These are phyloP conservation scores for Pagetopsis macropterus DNA, from an alignment of 2,797 vertebrate species.

Conservation along the genomic window DNA sequence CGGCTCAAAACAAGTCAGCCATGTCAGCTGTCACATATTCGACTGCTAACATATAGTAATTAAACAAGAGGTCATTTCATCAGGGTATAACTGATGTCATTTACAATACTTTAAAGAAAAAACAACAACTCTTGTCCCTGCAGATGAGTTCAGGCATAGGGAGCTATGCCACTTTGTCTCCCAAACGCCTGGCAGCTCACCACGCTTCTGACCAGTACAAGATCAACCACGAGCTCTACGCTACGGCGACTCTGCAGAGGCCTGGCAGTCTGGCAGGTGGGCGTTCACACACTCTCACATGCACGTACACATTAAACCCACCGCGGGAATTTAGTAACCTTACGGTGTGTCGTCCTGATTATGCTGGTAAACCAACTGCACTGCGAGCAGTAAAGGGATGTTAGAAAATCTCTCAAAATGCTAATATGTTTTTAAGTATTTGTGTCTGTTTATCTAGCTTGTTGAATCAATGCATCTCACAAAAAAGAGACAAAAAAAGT, in stretches of 20 bases:
- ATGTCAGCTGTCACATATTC: slow-evolving; percentile 13
- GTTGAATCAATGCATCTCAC: not conserved
- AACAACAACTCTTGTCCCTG: slow-evolving; percentile 31
- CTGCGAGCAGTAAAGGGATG: not conserved
- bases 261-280: slow-evolving; percentile 96
- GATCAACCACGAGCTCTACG: slow-evolving; percentile 96
- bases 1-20: slow-evolving; percentile 1
- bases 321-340: not conserved
- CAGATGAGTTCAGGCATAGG: slow-evolving; percentile 94
- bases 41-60: slow-evolving; percentile 7
- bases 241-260: slow-evolving; percentile 95
- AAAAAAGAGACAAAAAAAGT: slow-evolving; percentile 23
- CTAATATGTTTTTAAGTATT: not conserved
- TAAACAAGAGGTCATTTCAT: slow-evolving; percentile 9
- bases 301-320: slow-evolving; percentile 7
- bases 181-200: slow-evolving; percentile 92
- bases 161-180: slow-evolving; percentile 97
- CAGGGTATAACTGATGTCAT: not conserved
- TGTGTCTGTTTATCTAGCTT: slow-evolving; percentile 12
- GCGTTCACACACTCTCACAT: slow-evolving; percentile 37
- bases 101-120: slow-evolving; percentile 3
- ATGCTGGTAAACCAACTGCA: not conserved
- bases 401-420: not conserved
- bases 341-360: not conserved
- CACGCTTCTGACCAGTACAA: slow-evolving; percentile 96